These are phyloP conservation scores for Phainopepla nitens DNA, from an alignment of 2,113 vertebrate species.

Conservation along the genomic window DNA sequence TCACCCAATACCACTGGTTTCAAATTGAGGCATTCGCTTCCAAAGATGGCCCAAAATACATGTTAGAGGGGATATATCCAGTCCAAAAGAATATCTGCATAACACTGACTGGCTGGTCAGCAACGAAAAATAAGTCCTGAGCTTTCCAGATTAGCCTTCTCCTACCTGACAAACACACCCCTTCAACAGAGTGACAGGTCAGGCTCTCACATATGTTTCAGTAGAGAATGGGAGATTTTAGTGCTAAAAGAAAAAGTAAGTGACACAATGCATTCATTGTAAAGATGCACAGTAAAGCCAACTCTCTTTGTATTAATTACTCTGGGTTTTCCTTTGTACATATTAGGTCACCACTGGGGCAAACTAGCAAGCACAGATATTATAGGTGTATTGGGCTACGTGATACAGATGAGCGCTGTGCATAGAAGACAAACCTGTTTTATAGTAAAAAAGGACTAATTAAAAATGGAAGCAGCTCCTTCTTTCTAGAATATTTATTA, in stretches of 20 bases:
- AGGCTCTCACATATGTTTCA: background rate
- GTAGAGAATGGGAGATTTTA: background rate
- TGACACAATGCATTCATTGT: background rate
- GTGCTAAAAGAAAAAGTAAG: background rate
- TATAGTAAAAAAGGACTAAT: background rate
- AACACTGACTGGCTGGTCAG: background rate
- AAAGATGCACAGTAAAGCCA: background rate
- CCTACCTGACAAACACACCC: background rate
- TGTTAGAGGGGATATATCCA: background rate
- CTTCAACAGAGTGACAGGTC: background rate
- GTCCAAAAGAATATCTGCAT: background rate
- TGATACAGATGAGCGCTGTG: background rate
- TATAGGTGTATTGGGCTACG: fast-evolving
- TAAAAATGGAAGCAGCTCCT: background rate
- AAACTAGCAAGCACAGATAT: background rate
- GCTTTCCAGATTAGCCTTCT: background rate
- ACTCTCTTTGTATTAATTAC: background rate
- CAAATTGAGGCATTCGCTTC: background rate
- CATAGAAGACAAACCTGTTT: background rate
- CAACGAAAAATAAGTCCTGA: background rate
- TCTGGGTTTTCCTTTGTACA: background rate
- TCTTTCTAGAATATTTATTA: background rate
- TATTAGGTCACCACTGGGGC: background rate
- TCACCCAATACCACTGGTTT: background rate
- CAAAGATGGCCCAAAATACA: background rate